Conservation (phyloP, 2,888 invertebrate genomes). For the Caenorhabditis drosophilae region DNA sequence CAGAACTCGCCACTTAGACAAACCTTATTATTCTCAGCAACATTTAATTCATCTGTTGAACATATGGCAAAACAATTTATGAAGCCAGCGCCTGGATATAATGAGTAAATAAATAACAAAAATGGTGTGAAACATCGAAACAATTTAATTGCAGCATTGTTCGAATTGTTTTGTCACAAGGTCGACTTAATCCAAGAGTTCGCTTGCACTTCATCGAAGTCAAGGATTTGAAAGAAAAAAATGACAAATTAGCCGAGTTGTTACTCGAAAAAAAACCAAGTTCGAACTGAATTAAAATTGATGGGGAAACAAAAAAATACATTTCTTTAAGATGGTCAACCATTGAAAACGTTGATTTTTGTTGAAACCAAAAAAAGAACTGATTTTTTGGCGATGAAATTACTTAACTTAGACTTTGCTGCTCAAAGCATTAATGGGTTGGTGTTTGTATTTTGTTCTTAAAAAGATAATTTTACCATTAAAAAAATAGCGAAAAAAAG, state of each 20-base stretch:
- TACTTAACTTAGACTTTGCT: constrained; percentile 5
- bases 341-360: constrained; percentile 54
- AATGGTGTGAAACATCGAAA: not conserved
- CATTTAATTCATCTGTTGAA: constrained; percentile 37
- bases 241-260: constrained; percentile 10
- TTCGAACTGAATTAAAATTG: no score
- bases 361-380: constrained; percentile 45
- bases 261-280: constrained; percentile 1
- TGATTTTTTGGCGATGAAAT: constrained; percentile 40
- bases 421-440: constrained; percentile 52
- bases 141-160: constrained; percentile 5
- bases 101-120: constrained; percentile 1
- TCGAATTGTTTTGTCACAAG: constrained; percentile 11
- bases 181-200: constrained; percentile 21
- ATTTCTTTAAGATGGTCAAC: constrained; percentile 11
- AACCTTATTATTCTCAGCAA: constrained; percentile 56
- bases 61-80: constrained; percentile 24
- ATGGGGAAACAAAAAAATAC: no score
- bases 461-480: not conserved
- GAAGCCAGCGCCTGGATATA: not conserved
- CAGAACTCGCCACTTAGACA: constrained; percentile 3
- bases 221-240: constrained; percentile 14
- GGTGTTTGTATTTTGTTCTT: not conserved
- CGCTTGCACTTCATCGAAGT: constrained; percentile 15
- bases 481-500: not conserved